Percentiles rank a stretch among this genome's conserved stretches.
These are phyloP conservation scores for Myotis brandtii DNA, from an alignment of 2,113 vertebrate genomes.

Conservation along the genomic window DNA sequence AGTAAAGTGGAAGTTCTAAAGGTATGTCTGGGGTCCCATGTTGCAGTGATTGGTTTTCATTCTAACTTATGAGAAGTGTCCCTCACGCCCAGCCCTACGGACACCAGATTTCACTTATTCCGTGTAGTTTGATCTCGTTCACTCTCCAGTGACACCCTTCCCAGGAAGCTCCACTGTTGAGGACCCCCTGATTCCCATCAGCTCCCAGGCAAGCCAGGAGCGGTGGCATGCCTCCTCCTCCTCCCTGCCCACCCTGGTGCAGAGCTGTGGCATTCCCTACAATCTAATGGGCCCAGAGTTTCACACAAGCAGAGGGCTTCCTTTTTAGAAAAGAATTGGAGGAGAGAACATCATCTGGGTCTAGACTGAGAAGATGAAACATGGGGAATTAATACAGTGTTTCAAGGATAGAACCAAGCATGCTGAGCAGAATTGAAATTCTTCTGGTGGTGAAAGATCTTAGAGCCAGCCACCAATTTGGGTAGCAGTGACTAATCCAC, in stretches of 20 bases:
- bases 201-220: background rate
- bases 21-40: background rate
- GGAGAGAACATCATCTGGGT: background rate
- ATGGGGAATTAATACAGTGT: background rate
- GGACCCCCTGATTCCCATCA: background rate
- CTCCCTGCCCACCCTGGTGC: background rate
- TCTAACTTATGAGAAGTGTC: background rate
- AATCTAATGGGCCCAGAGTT: background rate
- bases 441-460: background rate
- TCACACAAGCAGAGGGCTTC: background rate
- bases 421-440: background rate
- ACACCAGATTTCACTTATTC: no score
- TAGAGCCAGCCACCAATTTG: background rate
- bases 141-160: background rate
- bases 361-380: background rate
- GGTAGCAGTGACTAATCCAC: background rate
- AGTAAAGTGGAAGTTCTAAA: background rate
- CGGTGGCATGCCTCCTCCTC: rapidly evolving
- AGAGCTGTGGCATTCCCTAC: no score
- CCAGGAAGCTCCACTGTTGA: background rate
- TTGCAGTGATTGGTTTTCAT: background rate
- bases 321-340: background rate
- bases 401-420: background rate
- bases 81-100: rapidly evolving
- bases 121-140: background rate